Evolutionary conservation across 2,113 vertebrate species (phyloP).

Genomic region (Chinchilla lanigera): DNA sequence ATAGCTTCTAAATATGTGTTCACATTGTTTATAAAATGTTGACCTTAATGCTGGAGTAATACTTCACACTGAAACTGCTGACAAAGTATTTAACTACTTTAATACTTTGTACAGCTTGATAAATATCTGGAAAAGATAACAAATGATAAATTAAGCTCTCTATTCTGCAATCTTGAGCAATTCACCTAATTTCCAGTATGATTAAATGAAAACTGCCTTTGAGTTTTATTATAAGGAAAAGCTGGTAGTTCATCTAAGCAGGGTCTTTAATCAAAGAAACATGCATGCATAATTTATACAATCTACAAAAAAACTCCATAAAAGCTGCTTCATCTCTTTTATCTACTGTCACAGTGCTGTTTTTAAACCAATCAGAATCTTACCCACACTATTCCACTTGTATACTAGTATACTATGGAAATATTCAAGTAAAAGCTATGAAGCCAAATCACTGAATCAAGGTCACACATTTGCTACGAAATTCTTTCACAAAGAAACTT

Average conservation of each 20-base stretch:
- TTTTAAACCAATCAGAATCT: constrained; percentile 26
- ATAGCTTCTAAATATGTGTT: neutral
- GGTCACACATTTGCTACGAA: neutral
- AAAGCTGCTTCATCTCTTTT: constrained; percentile 58
- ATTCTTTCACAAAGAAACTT: constrained; percentile 9
- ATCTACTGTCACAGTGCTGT: neutral
- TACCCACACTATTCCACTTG: neutral
- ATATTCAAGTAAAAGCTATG: neutral
- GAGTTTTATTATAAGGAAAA: constrained; percentile 67
- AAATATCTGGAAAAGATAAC: constrained; percentile 69
- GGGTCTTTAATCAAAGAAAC: constrained; percentile 72
- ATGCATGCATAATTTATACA: constrained; percentile 60
- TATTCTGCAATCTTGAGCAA: constrained; percentile 73
- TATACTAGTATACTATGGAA: neutral
- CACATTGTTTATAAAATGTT: neutral
- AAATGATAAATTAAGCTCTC: constrained; percentile 72
- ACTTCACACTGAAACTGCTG: constrained; percentile 41
- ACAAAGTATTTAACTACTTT: constrained; percentile 52
- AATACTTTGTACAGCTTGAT: constrained; percentile 45
- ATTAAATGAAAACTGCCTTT: constrained; percentile 68
- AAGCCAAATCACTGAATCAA: constrained; percentile 4
- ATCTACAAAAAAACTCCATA: constrained; percentile 17
- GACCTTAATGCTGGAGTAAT: neutral
- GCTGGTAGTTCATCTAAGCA: constrained; percentile 45
- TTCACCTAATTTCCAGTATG: constrained; percentile 72